Evolutionary conservation across 2,113 vertebrate species (phyloP).

Genomic region (Rhinoptilus africanus): DNA sequence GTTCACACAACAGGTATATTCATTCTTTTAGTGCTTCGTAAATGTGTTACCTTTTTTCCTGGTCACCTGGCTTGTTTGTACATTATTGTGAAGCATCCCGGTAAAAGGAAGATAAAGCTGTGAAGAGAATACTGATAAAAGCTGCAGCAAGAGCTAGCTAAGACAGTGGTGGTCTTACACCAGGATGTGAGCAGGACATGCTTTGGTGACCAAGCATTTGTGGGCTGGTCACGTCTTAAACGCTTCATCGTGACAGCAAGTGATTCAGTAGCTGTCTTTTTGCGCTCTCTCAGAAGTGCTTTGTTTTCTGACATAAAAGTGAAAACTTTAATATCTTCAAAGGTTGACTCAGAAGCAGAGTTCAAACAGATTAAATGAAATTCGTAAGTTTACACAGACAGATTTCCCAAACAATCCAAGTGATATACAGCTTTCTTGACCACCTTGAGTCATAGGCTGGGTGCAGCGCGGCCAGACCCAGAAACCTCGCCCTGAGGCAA

Average conservation of each 20-base stretch:
- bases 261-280: not conserved
- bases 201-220: not conserved
- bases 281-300: not conserved
- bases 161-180: not conserved
- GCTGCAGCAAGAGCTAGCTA: not conserved
- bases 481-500: not conserved
- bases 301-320: slow-evolving; percentile 18
- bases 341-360: slow-evolving; percentile 12
- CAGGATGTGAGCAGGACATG: not conserved
- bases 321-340: not conserved
- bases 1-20: not conserved
- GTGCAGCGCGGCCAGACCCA: not conserved
- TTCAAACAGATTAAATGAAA: slow-evolving; percentile 38
- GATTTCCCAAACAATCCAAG: not conserved
- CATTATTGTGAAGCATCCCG: not conserved
- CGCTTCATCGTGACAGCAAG: not conserved
- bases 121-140: not conserved
- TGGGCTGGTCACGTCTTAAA: not conserved
- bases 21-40: not conserved
- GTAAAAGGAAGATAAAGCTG: not conserved
- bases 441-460: not conserved
- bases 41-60: not conserved
- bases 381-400: not conserved
- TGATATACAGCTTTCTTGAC: not conserved
- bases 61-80: not conserved